Conservation (phyloP, 2,113 vertebrate genomes). For the Saimiri boliviensis region DNA sequence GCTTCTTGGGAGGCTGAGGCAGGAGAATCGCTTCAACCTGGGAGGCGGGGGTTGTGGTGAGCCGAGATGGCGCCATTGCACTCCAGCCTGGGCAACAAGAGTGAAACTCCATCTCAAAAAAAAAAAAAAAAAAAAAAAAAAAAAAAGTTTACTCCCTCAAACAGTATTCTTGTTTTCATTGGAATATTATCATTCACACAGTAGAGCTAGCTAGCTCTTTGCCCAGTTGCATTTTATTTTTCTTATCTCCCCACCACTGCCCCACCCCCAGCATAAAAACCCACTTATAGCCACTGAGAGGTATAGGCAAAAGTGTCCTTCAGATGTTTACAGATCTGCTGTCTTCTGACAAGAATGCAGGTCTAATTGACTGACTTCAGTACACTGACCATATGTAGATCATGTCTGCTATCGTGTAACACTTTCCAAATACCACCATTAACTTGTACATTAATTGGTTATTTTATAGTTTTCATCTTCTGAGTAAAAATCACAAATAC, state of each 20-base stretch:
- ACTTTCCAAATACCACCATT: not conserved
- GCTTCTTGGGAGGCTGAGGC: too few species aligned
- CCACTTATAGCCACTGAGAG: not conserved
- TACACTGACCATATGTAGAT: not conserved
- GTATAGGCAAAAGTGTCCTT: not conserved
- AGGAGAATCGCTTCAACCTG: too few species aligned
- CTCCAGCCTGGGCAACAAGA: too few species aligned
- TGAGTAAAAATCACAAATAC: constrained; percentile 10
- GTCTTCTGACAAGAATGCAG: constrained; percentile 30
- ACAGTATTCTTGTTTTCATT: not conserved
- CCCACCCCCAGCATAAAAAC: not conserved
- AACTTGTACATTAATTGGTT: not conserved
- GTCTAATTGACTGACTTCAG: not conserved
- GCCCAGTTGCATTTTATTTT: not conserved
- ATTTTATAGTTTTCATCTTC: constrained; percentile 41
- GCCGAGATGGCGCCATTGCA: too few species aligned
- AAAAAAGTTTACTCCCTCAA: not conserved
- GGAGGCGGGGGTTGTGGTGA: too few species aligned
- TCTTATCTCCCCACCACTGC: not conserved
- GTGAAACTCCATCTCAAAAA: too few species aligned
- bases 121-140: not conserved
- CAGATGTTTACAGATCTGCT: not conserved
- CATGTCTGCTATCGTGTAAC: not conserved
- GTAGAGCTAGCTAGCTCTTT: not conserved
- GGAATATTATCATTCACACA: not conserved